Conservation (phyloP, 2,113 vertebrate species). For the Colossoma macropomum region DNA sequence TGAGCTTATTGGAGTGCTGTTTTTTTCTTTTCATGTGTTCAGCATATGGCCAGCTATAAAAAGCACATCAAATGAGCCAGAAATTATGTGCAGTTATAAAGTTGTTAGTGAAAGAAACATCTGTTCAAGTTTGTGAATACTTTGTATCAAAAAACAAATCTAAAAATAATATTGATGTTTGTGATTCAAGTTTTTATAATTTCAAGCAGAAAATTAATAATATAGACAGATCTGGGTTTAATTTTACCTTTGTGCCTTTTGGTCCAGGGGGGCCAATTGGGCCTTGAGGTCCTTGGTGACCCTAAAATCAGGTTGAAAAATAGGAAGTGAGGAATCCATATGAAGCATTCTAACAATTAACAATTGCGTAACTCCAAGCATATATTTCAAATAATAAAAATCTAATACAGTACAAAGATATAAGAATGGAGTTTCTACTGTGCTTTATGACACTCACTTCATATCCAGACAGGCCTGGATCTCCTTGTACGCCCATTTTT, state of each 20-base stretch:
- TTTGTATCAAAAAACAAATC: no score
- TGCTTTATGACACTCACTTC: constrained; percentile 73
- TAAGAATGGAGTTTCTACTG: neutral
- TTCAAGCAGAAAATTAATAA: constrained; percentile 13
- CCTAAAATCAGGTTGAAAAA: constrained; percentile 74
- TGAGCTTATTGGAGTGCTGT: neutral
- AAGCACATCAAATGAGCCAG: neutral
- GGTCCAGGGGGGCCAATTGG: constrained; percentile 86
- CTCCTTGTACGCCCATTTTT: constrained; percentile 88
- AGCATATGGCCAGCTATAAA: constrained; percentile 2
- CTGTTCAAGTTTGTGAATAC: neutral
- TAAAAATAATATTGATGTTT: neutral
- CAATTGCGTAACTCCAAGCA: no score
- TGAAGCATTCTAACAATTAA: neutral
- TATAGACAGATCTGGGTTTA: constrained; percentile 20
- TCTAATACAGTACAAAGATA: neutral
- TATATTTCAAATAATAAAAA: no score
- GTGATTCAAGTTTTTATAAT: neutral
- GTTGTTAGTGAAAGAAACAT: neutral
- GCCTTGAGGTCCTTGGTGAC: constrained; percentile 85
- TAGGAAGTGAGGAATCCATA: neutral
- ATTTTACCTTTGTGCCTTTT: constrained; percentile 93
- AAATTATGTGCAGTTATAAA: neutral
- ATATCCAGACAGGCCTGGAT: constrained; percentile 88
- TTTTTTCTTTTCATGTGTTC: neutral